These are phyloP conservation scores for Danio jaintianensis DNA, from an alignment of 2,797 vertebrate genomes.

Conservation along the genomic window DNA sequence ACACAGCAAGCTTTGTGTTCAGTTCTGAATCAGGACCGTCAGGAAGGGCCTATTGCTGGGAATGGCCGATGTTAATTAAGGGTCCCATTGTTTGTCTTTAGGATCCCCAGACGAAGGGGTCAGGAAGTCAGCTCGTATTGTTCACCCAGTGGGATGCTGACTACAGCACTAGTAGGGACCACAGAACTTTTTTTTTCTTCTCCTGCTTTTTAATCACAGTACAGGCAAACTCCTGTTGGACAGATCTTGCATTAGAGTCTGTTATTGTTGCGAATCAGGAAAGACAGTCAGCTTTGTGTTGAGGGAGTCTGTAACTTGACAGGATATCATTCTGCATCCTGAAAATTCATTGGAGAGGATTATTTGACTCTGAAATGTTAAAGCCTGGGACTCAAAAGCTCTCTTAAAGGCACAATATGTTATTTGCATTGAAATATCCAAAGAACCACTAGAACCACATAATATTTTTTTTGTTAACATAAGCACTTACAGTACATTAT, in stretches of 20 bases:
- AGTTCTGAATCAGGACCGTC: constrained; percentile 77
- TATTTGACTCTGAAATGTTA: background rate
- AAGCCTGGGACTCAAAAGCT: background rate
- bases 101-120: constrained; percentile 79
- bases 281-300: background rate
- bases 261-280: constrained; percentile 1
- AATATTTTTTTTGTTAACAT: no score
- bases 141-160: constrained; percentile 75
- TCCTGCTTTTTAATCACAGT: constrained; percentile 53
- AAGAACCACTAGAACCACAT: no score
- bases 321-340: constrained; percentile 16
- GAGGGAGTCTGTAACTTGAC: background rate
- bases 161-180: constrained; percentile 70
- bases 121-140: constrained; percentile 80
- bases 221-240: constrained; percentile 34
- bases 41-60: constrained; percentile 80
- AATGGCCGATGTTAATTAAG: constrained; percentile 83
- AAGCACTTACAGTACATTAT: no score
- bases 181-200: constrained; percentile 46
- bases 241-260: constrained; percentile 14
- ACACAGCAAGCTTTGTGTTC: constrained; percentile 82
- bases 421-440: no score
- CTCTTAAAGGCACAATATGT: background rate
- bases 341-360: background rate
- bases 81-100: constrained; percentile 79